Base-by-base conservation (phyloP, 2,888 invertebrate genomes). In the Drosophila ezoana region DNA sequence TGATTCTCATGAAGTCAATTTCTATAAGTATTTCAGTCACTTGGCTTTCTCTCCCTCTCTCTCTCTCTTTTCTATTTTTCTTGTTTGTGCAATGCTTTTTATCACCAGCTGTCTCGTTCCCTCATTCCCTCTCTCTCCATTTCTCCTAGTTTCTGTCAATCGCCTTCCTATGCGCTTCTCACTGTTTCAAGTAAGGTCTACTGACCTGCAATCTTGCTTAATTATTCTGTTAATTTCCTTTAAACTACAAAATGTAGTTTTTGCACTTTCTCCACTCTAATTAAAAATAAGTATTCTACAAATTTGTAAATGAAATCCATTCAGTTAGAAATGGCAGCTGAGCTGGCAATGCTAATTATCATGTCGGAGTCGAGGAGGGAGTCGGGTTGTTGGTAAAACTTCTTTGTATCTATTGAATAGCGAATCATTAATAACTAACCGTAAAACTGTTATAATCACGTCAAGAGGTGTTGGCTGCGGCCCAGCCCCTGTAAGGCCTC, bases 391-490 rank as follows among this genome's bases (percentile, higher is more conserved):
- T 11, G 41, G 47, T 32, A 37, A 44, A 14, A 33, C 23, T 35
- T 37, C 56, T 28, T 48, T 70, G 52, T 76, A 35, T 58, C 68
- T 47, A 71, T 81, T 84, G 79, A 65, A 67, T 66, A 54, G 66
- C 59, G 52, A 67, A 78, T 81, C 84, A 82, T 82, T 87, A 87
- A 83, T 81, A 87, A 81, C 87, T 51, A 64, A 59, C 69, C 71
- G 73, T 87, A 85, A 79, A 81, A 82, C 81, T 87, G 87, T 84
- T 81, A 82, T 87, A 82, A 87, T 82, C 87, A 84, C 87, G 87
- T 82, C 82, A 87, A 72, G 49, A 76, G 67, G 72, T 72, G 76
- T 64, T 67, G 63, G 71, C 66, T 44, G 8, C 28, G 38, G 60
- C 63, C 79, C 62, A 53, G 65, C 76, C 79, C 38, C 62, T 40